A percentile compares a stretch with the other conserved stretches of the same genome.
phyloP scores from a whole-genome alignment of 2,113 vertebrate genomes.

The Natator depressus region DNA sequence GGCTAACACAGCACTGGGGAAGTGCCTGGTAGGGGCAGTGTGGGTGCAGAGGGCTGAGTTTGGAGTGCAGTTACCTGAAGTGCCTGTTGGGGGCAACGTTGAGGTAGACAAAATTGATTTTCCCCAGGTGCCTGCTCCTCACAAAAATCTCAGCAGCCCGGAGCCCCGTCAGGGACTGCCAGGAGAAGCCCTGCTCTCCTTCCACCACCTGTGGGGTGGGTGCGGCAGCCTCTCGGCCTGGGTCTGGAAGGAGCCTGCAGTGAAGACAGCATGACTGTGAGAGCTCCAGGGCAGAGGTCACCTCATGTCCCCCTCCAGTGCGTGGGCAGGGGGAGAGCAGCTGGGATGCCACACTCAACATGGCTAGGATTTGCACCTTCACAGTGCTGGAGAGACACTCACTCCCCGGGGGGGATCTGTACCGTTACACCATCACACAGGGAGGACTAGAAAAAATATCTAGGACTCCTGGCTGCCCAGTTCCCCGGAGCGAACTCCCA shows the following conservation, averaged over 20 bases:
- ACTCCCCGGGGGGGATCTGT: no score
- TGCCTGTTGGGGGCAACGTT: slow-evolving; percentile 56
- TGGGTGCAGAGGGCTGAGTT: not conserved
- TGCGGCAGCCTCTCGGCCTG: not conserved
- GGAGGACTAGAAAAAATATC: not conserved
- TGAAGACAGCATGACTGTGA: not conserved
- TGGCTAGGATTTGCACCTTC: not conserved
- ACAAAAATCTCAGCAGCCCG: slow-evolving; percentile 6
- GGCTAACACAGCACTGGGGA: not conserved
- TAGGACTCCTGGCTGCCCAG: not conserved
- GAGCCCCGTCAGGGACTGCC: not conserved
- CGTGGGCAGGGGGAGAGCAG: no score
- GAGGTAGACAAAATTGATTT: slow-evolving; percentile 68
- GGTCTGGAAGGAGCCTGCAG: not conserved
- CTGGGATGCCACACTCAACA: no score
- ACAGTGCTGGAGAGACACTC: not conserved
- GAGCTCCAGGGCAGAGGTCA: not conserved
- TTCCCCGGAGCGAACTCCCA: no score
- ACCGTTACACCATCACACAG: not conserved
- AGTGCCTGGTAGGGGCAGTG: not conserved
- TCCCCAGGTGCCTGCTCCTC: not conserved
- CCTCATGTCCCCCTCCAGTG: not conserved
- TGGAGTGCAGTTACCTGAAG: slow-evolving; percentile 47
- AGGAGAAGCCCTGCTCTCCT: not conserved
- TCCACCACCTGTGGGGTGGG: not conserved